Base-by-base conservation (phyloP, 2,113 vertebrate species). In the Ceyx cyanopectus region DNA sequence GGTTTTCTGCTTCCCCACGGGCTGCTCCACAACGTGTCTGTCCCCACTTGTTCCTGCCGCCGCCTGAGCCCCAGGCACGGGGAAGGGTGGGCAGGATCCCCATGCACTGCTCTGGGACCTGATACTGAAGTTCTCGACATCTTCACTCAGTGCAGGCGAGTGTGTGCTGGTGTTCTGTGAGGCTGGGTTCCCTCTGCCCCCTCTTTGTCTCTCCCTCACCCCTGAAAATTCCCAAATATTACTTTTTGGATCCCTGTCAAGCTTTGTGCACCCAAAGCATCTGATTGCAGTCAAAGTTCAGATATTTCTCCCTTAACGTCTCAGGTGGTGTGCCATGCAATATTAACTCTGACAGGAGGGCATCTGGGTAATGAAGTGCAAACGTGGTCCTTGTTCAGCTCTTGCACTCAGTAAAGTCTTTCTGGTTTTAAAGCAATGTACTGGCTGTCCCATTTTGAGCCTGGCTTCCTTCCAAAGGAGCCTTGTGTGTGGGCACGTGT, bases 401-500 rank as follows among this genome's bases (percentile, higher is more conserved):
- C 75, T 63, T 95, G 79, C 56, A 48, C 72, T 82, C 63, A 30
- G 60, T n/a, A 53, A 81, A 89, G 82, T 91, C 41, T 90, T 84
- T 76, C 74, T 93, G 79, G 54, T 77, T 90, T 80, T 73, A 91
- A 89, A 92, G 75, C 70, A 80, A 6, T 9, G 32, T 76, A 43
- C 70, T 68, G 84, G 41, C 90, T 92, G 85, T 95, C 94, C 92
- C 92, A 40, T 77, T 95, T 94, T 92, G 92, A 87, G 72, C 32
- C 75, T 95, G 95, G 95, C 92, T 85, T 82, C 66, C 79, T 91
- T 94, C 94, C 95, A 95, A 4, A 34, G 0, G 1, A 95, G 87
- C 79, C 81, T 34, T 96, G 92, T 95, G 92, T 94, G 94, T 90
- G 92, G 95, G 94, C 95, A 95, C 92, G 94, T 95, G 95, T 94